Percentiles rank a stretch among this genome's conserved stretches.
phyloP scores from a whole-genome alignment of 1,140 invertebrate species.

The Sitobion miscanthi region DNA sequence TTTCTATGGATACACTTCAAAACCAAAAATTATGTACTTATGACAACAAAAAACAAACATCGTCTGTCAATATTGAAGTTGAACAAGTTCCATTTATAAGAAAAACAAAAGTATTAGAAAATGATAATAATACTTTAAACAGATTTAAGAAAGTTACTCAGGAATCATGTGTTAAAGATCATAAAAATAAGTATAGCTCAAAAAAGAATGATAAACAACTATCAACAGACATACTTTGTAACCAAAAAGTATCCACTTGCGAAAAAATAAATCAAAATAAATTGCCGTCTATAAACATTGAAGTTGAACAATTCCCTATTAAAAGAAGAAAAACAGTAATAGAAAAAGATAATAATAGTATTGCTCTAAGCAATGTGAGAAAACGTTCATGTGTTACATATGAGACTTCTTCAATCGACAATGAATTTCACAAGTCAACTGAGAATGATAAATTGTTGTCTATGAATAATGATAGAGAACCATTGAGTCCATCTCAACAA shows the following conservation, averaged over 20 bases:
- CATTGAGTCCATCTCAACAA: neutral
- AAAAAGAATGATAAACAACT: neutral
- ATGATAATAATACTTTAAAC: neutral
- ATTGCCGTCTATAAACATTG: conserved; percentile 27
- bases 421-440: neutral
- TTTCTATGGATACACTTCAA: neutral
- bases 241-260: neutral
- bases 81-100: neutral
- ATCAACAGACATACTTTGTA: neutral
- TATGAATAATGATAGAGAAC: neutral
- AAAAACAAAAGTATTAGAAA: neutral
- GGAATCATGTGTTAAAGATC: neutral
- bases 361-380: neutral
- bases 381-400: neutral
- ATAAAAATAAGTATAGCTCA: neutral
- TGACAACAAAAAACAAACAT: neutral
- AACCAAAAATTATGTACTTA: neutral
- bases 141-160: neutral
- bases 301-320: conserved; percentile 37
- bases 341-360: neutral
- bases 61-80: conserved; percentile 24
- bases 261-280: conserved; percentile 25
- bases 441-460: neutral
- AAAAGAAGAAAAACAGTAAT: neutral
- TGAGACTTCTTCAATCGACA: neutral